Evolutionary conservation across 2,888 invertebrate genomes (phyloP).

Genomic region (Galeopsomyia nigrocyanea): DNA sequence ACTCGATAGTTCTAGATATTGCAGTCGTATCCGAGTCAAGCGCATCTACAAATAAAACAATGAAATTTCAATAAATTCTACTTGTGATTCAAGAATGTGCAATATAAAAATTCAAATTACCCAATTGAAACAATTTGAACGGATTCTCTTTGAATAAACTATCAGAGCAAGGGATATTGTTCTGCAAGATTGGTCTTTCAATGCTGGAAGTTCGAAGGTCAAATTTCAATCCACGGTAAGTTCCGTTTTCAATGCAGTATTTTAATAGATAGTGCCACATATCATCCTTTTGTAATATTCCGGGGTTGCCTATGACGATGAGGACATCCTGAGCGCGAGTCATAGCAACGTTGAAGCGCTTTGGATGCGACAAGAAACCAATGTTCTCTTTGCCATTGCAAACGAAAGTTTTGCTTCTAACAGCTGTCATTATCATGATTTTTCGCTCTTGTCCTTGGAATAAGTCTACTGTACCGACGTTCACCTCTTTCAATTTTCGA

Average conservation of each 20-base stretch:
- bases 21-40: too few relatives aligned
- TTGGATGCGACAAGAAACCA: conserved; percentile 71
- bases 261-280: conserved; percentile 56
- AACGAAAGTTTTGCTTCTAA: conserved; percentile 75
- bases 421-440: conserved; percentile 86
- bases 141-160: too few relatives aligned
- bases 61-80: too few relatives aligned
- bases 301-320: conserved; percentile 72
- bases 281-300: conserved; percentile 62
- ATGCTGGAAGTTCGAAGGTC: too few relatives aligned
- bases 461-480: conserved; percentile 87
- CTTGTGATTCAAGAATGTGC: too few relatives aligned
- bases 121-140: too few relatives aligned
- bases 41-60: too few relatives aligned
- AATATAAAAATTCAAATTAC: too few relatives aligned
- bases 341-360: conserved; percentile 78
- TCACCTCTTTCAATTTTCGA: conserved; percentile 68
- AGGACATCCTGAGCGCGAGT: conserved; percentile 80
- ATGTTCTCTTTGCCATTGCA: conserved; percentile 72
- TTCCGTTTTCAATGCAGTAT: conserved; percentile 51
- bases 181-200: too few relatives aligned
- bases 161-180: too few relatives aligned
- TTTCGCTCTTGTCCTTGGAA: conserved; percentile 90
- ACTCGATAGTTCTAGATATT: too few relatives aligned
- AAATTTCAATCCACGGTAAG: too few relatives aligned